phyloP scores from a whole-genome alignment of 2,888 invertebrate genomes.

The Scaptomyza caliginosa region DNA sequence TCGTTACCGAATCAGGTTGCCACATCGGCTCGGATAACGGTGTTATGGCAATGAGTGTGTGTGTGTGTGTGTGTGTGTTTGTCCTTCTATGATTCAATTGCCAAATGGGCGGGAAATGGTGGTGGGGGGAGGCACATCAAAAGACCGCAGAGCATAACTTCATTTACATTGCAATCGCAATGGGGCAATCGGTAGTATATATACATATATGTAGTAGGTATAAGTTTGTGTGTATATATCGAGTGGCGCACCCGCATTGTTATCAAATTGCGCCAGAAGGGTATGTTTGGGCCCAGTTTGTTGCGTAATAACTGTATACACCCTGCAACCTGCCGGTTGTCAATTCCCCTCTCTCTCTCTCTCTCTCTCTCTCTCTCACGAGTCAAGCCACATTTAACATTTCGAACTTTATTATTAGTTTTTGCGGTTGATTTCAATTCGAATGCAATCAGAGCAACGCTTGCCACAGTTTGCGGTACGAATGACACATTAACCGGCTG shows the following conservation, averaged over 20 bases:
- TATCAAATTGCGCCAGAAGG: constrained; percentile 43
- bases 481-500: constrained; percentile 49
- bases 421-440: constrained; percentile 77
- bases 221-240: constrained; percentile 23
- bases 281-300: background rate
- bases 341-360: too few species aligned
- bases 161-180: constrained; percentile 57
- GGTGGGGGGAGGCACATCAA: constrained; percentile 36
- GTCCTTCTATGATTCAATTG: constrained; percentile 62
- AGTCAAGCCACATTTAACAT: constrained; percentile 46
- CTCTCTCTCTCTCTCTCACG: background rate
- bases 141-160: constrained; percentile 54
- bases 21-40: constrained; percentile 50
- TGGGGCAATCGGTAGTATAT: constrained; percentile 22
- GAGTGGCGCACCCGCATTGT: constrained; percentile 56
- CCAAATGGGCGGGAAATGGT: constrained; percentile 15
- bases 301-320: constrained; percentile 15
- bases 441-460: constrained; percentile 69
- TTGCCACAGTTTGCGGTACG: constrained; percentile 65
- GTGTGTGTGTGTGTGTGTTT: constrained; percentile 26
- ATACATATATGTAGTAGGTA: background rate
- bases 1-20: constrained; percentile 68
- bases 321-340: background rate
- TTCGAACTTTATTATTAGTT: constrained; percentile 74
- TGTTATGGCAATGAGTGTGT: constrained; percentile 18